Percentiles rank a stretch among this genome's conserved stretches.
Conservation (phyloP, 2,113 vertebrate genomes). For the Dissostichus mawsoni region DNA sequence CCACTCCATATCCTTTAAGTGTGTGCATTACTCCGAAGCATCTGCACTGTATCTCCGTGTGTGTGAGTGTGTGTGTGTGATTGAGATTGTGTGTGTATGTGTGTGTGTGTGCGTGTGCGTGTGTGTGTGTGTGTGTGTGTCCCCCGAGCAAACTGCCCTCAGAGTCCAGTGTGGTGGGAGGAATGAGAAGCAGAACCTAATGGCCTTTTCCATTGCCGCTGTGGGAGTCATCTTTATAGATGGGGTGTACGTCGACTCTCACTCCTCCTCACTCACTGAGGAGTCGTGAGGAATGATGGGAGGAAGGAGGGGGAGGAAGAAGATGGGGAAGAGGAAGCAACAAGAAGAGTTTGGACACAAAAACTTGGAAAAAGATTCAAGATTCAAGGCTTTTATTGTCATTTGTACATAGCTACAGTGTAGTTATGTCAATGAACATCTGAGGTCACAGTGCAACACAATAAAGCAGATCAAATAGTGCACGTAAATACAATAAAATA, state of each 20-base stretch:
- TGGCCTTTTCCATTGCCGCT: constrained; percentile 41
- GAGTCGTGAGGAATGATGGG: constrained; percentile 20
- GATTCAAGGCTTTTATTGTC: no score
- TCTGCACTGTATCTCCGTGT: no score
- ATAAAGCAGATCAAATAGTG: no score
- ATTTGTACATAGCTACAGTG: no score
- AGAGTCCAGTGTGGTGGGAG: constrained; percentile 27
- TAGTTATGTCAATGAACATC: no score
- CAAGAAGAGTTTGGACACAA: no score
- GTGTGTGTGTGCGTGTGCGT: no score
- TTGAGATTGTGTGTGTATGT: no score
- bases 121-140: constrained; percentile 18
- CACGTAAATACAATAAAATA: no score
- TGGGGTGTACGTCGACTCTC: not conserved
- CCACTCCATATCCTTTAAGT: not conserved
- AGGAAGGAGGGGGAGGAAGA: not conserved
- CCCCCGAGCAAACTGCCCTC: not conserved
- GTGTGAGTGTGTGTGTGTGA: not conserved
- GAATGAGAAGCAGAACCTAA: constrained; percentile 30
- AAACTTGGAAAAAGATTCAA: not conserved
- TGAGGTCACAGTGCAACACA: no score
- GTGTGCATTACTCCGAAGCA: no score
- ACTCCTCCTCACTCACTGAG: constrained; percentile 24
- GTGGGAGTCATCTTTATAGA: constrained; percentile 42
- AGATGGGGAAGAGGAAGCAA: not conserved